Evolutionary conservation across 2,113 vertebrate species (phyloP).

Genomic region (Nannobrachium achirus): DNA sequence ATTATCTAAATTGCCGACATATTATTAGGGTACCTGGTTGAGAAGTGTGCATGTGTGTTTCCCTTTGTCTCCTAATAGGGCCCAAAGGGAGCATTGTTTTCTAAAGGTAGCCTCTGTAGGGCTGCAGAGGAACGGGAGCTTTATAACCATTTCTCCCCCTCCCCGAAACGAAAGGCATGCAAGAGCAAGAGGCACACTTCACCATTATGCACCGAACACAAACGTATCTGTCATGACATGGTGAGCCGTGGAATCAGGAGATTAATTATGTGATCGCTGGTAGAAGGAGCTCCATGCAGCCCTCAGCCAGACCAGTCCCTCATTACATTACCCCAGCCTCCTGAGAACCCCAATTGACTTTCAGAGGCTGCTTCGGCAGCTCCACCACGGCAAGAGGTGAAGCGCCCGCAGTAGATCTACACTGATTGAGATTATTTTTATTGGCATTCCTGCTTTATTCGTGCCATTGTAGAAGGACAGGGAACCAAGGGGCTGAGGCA

Average conservation of each 20-base stretch:
- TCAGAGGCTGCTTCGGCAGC: conserved; percentile 43
- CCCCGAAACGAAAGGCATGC: conserved; percentile 60
- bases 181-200: conserved; percentile 47
- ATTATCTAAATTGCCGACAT: conserved; percentile 99
- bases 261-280: conserved; percentile 77
- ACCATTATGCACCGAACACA: conserved; percentile 73
- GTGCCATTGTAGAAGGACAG: too few relatives aligned
- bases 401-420: conserved; percentile 17
- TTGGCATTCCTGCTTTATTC: too few relatives aligned
- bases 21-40: conserved; percentile 88
- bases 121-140: conserved; percentile 85
- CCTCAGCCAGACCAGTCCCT: conserved; percentile 59
- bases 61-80: conserved; percentile 87
- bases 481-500: too few relatives aligned
- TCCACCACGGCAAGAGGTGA: conserved; percentile 13
- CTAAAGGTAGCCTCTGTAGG: conserved; percentile 94
- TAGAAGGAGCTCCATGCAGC: conserved; percentile 38
- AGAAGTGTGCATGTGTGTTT: conserved; percentile 69
- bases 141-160: conserved; percentile 69
- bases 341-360: conserved; percentile 72
- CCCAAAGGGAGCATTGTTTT: conserved; percentile 92
- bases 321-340: conserved; percentile 74
- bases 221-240: conserved; percentile 70
- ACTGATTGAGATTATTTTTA: conserved; percentile 54
- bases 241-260: conserved; percentile 69